Percentiles rank a stretch among this genome's conserved stretches.
Conservation (phyloP, 1,140 invertebrate genomes). For the Heliconius melpomene region DNA sequence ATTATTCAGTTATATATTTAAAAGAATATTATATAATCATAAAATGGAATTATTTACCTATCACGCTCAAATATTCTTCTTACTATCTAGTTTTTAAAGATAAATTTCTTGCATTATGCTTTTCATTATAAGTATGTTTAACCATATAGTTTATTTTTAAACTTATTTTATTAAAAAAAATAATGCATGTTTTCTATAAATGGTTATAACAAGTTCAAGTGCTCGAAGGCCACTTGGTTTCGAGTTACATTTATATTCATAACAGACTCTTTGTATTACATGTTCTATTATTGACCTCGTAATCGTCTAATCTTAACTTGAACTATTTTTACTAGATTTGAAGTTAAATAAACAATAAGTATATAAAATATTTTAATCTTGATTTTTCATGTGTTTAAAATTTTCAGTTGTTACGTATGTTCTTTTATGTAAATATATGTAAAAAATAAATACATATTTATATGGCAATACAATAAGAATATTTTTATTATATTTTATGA, state of each 20-base stretch:
- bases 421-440: no score
- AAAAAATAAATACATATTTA: no score
- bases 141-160: neutral
- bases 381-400: no score
- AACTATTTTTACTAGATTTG: neutral
- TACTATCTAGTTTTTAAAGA: no score
- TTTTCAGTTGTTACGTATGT: no score
- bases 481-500: no score
- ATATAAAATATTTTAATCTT: neutral
- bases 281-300: slow-evolving; percentile 8
- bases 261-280: neutral
- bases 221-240: neutral
- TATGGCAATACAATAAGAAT: no score
- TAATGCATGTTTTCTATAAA: slow-evolving; percentile 2
- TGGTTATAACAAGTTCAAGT: slow-evolving; percentile 1
- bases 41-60: no score
- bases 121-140: neutral
- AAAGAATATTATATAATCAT: no score
- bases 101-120: neutral
- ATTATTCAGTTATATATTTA: no score
- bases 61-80: no score
- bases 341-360: no score
- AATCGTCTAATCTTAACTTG: neutral
- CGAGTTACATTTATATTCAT: slow-evolving; percentile 2
- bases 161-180: neutral